phyloP scores from a whole-genome alignment of 2,888 invertebrate genomes.

The Drosophila kanekoi region DNA sequence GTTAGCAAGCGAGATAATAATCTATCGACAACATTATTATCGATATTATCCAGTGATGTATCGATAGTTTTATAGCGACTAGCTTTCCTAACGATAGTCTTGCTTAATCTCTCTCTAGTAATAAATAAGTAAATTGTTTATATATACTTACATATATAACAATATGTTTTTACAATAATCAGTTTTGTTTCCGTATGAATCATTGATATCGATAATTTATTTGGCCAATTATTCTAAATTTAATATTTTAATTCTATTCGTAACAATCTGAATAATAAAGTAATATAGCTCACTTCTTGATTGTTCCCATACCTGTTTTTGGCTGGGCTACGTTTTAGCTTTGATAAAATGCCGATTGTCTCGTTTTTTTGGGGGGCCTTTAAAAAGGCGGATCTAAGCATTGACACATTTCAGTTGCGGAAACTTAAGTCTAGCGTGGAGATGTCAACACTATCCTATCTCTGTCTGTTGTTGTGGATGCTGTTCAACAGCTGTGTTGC shows the following conservation, averaged over 20 bases:
- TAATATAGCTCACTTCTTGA: slow-evolving; percentile 7
- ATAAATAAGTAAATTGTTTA: background rate
- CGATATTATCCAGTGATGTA: background rate
- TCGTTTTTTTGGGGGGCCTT: slow-evolving; percentile 7
- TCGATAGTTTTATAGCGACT: background rate
- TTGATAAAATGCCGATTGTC: slow-evolving; percentile 28
- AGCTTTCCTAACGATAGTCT: background rate
- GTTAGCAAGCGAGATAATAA: no score
- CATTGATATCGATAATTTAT: background rate
- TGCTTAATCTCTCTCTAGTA: background rate
- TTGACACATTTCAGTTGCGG: slow-evolving; percentile 53
- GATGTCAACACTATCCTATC: slow-evolving; percentile 36
- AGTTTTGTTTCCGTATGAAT: no score
- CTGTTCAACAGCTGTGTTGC: slow-evolving; percentile 16
- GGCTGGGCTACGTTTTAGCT: slow-evolving; percentile 12
- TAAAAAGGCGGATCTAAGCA: slow-evolving; percentile 47
- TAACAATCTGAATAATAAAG: slow-evolving; percentile 12
- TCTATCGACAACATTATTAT: no score
- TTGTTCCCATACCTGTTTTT: slow-evolving; percentile 39
- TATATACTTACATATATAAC: no score
- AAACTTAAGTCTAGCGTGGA: slow-evolving; percentile 30
- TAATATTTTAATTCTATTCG: background rate
- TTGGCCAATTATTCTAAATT: background rate
- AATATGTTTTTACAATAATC: background rate
- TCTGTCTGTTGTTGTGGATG: slow-evolving; percentile 33